A percentile compares a stretch with the other conserved stretches of the same genome.
Evolutionary conservation across 2,888 invertebrate genomes (phyloP).

Genomic region (Monochamus alternatus): DNA sequence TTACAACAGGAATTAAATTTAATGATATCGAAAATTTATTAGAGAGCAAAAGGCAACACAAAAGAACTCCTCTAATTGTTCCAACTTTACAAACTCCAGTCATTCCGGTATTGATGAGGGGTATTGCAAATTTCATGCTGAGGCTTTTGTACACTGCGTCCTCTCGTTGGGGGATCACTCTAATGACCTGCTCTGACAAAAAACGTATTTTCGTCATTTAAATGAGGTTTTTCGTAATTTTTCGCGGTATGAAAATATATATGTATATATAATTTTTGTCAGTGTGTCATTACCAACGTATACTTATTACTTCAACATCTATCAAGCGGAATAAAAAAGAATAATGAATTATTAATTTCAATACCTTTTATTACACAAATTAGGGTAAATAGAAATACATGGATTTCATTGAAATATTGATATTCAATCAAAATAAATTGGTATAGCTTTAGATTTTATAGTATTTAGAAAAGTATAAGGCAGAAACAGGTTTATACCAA

Average conservation of each 20-base stretch:
- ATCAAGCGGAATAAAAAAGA: no score
- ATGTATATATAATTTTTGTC: not conserved
- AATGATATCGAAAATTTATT: slow-evolving; percentile 64
- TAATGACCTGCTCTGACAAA: slow-evolving; percentile 2
- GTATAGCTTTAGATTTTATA: no score
- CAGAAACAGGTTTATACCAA: no score
- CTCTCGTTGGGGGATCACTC: not conserved
- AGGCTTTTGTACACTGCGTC: slow-evolving; percentile 36
- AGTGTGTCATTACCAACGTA: no score
- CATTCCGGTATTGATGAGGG: slow-evolving; percentile 52
- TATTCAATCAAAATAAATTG: no score
- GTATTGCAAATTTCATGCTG: slow-evolving; percentile 46
- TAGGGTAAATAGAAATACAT: no score
- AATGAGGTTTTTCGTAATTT: not conserved
- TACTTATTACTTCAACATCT: no score
- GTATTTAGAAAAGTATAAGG: no score
- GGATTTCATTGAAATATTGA: no score
- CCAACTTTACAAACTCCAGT: slow-evolving; percentile 53
- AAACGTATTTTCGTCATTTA: not conserved
- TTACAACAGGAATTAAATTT: slow-evolving; percentile 65
- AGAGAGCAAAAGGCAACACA: slow-evolving; percentile 60
- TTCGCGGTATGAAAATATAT: not conserved
- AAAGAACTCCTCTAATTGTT: slow-evolving; percentile 57
- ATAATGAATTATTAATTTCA: no score
- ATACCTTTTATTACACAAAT: no score